A percentile compares a stretch with the other conserved stretches of the same genome.
phyloP scores from a whole-genome alignment of 2,797 vertebrate species.

The Somateria mollissima region DNA sequence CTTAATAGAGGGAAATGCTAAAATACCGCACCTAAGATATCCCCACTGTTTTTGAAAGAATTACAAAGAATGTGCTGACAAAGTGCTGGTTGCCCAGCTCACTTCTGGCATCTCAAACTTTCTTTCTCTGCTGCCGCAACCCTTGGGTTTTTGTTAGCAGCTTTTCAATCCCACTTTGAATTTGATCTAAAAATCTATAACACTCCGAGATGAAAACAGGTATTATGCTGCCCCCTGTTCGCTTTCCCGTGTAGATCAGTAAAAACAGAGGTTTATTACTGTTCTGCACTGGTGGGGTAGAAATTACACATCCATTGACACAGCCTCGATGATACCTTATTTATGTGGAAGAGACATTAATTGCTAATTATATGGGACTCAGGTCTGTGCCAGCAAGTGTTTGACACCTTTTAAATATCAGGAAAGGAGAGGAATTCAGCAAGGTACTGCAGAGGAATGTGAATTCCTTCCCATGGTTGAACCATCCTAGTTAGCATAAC shows the following conservation, averaged over 20 bases:
- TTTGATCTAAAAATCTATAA: background rate
- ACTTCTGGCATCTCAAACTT: fast-evolving
- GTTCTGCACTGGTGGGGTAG: background rate
- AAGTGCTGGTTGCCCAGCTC: background rate
- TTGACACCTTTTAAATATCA: background rate
- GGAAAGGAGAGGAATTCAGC: background rate
- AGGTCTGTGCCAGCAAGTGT: fast-evolving
- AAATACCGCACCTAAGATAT: background rate
- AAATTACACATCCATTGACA: too few relatives aligned
- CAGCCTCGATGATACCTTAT: background rate
- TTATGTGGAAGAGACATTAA: background rate
- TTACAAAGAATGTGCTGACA: background rate
- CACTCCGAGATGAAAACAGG: background rate
- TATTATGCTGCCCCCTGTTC: background rate
- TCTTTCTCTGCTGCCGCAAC: background rate
- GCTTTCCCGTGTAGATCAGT: background rate
- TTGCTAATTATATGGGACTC: background rate
- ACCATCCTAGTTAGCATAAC: too few relatives aligned
- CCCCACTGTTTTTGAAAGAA: fast-evolving
- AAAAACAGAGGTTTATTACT: fast-evolving
- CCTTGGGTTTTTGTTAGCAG: background rate
- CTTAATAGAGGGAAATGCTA: too few relatives aligned
- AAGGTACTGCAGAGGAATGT: background rate
- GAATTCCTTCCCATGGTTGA: background rate
- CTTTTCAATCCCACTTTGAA: background rate